phyloP scores from a whole-genome alignment of 2,113 vertebrate genomes.

The Phylloscopus trochilus region DNA sequence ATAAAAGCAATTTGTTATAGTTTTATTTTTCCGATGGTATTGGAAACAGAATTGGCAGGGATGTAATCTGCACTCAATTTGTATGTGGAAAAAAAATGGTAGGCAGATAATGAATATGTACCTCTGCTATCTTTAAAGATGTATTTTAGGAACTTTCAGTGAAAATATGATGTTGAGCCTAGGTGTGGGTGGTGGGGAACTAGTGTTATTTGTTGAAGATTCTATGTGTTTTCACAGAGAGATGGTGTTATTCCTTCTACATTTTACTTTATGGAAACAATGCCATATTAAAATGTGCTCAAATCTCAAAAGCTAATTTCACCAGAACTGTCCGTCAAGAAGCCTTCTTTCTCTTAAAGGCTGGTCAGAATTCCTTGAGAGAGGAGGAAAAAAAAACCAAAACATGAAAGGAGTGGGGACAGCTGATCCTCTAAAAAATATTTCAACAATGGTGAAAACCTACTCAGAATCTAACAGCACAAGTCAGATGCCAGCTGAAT shows the following conservation, averaged over 20 bases:
- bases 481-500: neutral
- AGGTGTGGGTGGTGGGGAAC: neutral
- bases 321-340: neutral
- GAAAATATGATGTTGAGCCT: neutral
- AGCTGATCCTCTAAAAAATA: neutral
- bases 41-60: slow-evolving; percentile 35
- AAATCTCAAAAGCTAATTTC: neutral
- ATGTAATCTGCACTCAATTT: slow-evolving; percentile 21
- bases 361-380: neutral
- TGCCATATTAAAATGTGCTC: neutral
- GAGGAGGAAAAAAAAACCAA: neutral
- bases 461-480: neutral
- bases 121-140: slow-evolving; percentile 39
- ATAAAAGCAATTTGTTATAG: slow-evolving; percentile 54
- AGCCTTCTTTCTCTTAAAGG: neutral
- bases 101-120: slow-evolving; percentile 24
- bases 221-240: neutral
- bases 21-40: slow-evolving; percentile 33
- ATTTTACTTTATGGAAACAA: neutral
- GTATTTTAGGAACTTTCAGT: slow-evolving; percentile 10
- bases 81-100: neutral
- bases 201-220: neutral
- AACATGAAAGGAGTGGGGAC: neutral
- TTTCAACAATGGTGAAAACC: slow-evolving; percentile 11
- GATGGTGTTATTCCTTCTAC: neutral